These are phyloP conservation scores for Hydrochoerus hydrochaeris DNA, from an alignment of 2,113 vertebrate species.

Conservation along the genomic window DNA sequence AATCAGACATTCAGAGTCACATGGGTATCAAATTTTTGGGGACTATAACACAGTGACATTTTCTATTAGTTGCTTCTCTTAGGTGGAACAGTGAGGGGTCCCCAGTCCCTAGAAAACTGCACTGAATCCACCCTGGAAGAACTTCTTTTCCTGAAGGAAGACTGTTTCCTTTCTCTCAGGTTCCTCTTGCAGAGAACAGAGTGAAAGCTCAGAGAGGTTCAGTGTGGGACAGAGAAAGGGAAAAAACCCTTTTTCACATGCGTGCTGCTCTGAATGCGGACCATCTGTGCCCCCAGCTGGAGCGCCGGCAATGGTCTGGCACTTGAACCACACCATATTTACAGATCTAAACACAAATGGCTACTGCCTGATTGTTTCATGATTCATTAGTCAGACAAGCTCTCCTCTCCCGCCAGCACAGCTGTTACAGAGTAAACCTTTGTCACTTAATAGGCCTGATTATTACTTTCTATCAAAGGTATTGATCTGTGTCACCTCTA, in stretches of 20 bases:
- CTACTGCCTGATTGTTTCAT: conserved; percentile 99
- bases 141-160: background rate
- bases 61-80: background rate
- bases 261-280: conserved; percentile 95
- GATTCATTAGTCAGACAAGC: conserved; percentile 99
- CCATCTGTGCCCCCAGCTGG: conserved; percentile 99
- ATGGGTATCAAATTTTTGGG: background rate
- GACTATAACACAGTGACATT: background rate
- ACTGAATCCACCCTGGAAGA: background rate
- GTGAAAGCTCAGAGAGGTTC: conserved; percentile 91
- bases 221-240: conserved; percentile 89
- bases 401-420: conserved; percentile 98
- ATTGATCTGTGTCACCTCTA: conserved; percentile 98
- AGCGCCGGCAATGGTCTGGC: conserved; percentile 99
- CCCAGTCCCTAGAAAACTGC: background rate
- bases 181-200: conserved; percentile 63
- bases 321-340: conserved; percentile 99
- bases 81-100: background rate
- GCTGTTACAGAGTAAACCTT: conserved; percentile 99
- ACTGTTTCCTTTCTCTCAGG: conserved; percentile 52
- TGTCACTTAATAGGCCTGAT: conserved; percentile 99
- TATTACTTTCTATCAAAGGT: conserved; percentile 99
- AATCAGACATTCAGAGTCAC: conserved; percentile 19
- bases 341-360: conserved; percentile 99
- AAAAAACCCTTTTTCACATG: conserved; percentile 88